These are phyloP conservation scores for Pterocles burchelli DNA, from an alignment of 2,113 vertebrate species.

Conservation along the genomic window DNA sequence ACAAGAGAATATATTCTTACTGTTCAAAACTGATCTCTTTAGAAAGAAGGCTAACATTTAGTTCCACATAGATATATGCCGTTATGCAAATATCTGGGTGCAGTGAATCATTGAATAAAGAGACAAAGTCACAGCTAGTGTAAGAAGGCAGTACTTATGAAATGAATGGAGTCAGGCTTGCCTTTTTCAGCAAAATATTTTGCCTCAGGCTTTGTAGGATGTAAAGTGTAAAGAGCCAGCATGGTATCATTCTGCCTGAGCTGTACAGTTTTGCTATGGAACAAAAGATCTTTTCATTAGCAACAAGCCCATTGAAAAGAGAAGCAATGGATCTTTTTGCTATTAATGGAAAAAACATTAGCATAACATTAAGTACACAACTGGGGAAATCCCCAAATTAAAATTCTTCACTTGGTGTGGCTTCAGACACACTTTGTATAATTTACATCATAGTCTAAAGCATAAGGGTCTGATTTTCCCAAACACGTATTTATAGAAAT, in stretches of 20 bases:
- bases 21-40: neutral
- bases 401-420: neutral
- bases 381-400: slow-evolving; percentile 29
- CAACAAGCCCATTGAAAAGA: neutral
- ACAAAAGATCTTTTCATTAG: slow-evolving; percentile 42
- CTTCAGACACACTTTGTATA: neutral
- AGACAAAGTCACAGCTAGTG: slow-evolving; percentile 30
- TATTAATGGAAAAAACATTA: slow-evolving; percentile 31
- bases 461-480: neutral
- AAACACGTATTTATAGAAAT: neutral
- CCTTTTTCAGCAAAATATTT: slow-evolving; percentile 55
- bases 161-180: slow-evolving; percentile 16
- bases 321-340: slow-evolving; percentile 18
- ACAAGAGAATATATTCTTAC: neutral
- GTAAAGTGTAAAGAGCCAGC: neutral
- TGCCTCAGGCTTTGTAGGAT: slow-evolving; percentile 2
- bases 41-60: neutral
- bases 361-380: slow-evolving; percentile 20
- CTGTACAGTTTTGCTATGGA: slow-evolving; percentile 37
- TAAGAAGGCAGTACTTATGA: slow-evolving; percentile 5
- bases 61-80: neutral
- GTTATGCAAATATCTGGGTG: slow-evolving; percentile 11
- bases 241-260: neutral
- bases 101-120: slow-evolving; percentile 25
- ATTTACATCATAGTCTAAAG: neutral